Conservation (phyloP, 2,113 vertebrate genomes). For the Bubo bubo region DNA sequence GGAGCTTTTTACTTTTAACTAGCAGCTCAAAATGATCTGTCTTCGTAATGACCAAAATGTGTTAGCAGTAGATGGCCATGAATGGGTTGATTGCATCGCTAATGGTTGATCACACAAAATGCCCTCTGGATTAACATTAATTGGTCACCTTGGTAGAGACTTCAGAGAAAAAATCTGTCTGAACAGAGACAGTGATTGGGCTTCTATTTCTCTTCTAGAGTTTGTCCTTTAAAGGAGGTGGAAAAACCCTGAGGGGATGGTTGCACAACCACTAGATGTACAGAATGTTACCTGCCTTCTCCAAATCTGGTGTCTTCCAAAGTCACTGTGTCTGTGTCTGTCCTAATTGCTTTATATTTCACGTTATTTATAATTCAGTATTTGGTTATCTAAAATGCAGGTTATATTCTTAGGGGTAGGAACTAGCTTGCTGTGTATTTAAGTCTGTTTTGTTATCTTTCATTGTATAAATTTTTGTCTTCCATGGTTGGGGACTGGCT, state of each 20-base stretch:
- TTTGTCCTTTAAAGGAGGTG: not conserved
- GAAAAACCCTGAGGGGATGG: not conserved
- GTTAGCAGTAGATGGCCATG: slow-evolving; percentile 27
- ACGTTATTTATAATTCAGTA: not conserved
- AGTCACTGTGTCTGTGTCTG: not conserved
- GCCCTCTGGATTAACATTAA: slow-evolving; percentile 44
- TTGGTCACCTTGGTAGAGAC: slow-evolving; percentile 15
- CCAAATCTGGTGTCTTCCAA: not conserved
- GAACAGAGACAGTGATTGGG: not conserved
- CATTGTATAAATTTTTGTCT: not conserved
- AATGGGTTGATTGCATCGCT: slow-evolving; percentile 36
- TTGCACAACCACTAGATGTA: not conserved
- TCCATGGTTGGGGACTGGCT: not conserved
- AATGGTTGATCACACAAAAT: slow-evolving; percentile 49
- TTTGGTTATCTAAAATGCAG: not conserved
- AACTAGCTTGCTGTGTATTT: not conserved
- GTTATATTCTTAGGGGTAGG: not conserved
- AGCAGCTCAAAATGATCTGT: not conserved
- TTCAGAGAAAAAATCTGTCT: not conserved
- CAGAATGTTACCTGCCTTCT: not conserved
- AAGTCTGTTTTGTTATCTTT: not conserved
- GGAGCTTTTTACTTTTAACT: slow-evolving; percentile 27
- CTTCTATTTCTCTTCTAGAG: not conserved
- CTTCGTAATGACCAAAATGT: slow-evolving; percentile 50
- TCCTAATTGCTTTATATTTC: not conserved